Base-by-base conservation (phyloP, 2,113 vertebrate genomes). In the Ictalurus furcatus region DNA sequence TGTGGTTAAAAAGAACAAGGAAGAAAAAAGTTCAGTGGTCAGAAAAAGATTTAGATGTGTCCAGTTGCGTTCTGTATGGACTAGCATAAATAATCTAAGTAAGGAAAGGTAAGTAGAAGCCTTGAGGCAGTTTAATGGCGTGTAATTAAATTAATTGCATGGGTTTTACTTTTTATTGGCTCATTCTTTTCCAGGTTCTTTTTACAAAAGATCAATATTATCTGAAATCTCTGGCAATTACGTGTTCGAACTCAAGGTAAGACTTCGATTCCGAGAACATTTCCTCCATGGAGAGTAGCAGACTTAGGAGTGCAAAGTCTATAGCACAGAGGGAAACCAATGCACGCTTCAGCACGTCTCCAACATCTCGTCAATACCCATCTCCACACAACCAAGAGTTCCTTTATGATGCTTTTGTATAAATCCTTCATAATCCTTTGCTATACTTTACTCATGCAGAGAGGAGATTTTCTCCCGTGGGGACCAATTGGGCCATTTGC, bases 71-170 rank as follows among this genome's bases (percentile, higher is more conserved):
- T 79, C 85, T 85, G 44, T 85, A 54, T 80, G 37, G 28, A 82
- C 13, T 83, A 58, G 83, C 85, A 88, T 91, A 90, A 92, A 87
- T 84, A 88, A 90, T 65, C 83, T 86, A 85, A 63, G 79, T 67
- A 91, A 73, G 86, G 78, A 88, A 89, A 84, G 71, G 84, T 87
- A 86, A 80, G 86, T 90, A 84, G 84, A 87, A 88, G 30, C 85
- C 79, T 87, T 30, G 78, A 88, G 82, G 90, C 87, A 85, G 74
- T 89, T 92, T 85, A 88, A 89, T 90, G 88, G 48, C 30, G 59
- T 71, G 87, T 88, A 88, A 92, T 92, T 91, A 90, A 92, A 90
- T 91, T 92, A 92, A 93, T 92, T 93, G 85, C 87, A 79, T 78
- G 83, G 85, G 85, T 80, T 89, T 93, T 89, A 89, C 80, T 73